Base-by-base conservation (phyloP, 2,888 invertebrate genomes). In the Timema podura region DNA sequence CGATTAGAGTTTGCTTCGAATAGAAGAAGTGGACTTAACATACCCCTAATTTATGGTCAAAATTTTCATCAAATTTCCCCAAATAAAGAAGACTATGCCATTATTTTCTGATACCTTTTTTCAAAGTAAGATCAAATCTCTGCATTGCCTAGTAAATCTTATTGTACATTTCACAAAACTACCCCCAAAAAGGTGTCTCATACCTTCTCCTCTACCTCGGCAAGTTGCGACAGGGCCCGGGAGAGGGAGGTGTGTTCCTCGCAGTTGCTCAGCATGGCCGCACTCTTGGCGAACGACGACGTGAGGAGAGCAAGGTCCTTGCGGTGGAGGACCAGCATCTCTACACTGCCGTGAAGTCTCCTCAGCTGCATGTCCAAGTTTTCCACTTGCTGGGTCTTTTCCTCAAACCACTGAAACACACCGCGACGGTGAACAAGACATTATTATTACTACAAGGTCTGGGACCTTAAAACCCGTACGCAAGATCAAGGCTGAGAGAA, bases 371-470 rank as follows among this genome's bases (percentile, higher is more conserved):
- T 85, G 80, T 99, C 98, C 45, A 98, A 84, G 51, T 91, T 91
- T 79, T 98, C 98, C 59, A 98, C 89, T 81, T 96, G 95, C 7
- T 89, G 87, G 46, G 92, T 89, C 78, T 96, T 96, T 81, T 99
- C 98, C 81, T 98, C 98, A 83, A 99, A 99, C 99, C 99, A 99
- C 95, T 97, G 77, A n/a, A n/a, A 30, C 30, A 30, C 30, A 30
- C 30, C 30, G 30, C 30, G 3, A 30, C 30, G 30, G 30, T 30
- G 30, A 30, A 30, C 30, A 30, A 30, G 30, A 30, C 3, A 82
- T 74, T 68, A 72, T 68, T 48, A 66, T 68, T 15, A 15, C n/a
- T 30, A 30, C 30, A 30, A 30, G 30, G 30, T 30, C 30, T 30
- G 2, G 30, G 30, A 30, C 30, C 30, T 30, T 30, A 30, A 30